Conservation (phyloP, 1,140 invertebrate species). For the Pemphigus obesinymphae region DNA sequence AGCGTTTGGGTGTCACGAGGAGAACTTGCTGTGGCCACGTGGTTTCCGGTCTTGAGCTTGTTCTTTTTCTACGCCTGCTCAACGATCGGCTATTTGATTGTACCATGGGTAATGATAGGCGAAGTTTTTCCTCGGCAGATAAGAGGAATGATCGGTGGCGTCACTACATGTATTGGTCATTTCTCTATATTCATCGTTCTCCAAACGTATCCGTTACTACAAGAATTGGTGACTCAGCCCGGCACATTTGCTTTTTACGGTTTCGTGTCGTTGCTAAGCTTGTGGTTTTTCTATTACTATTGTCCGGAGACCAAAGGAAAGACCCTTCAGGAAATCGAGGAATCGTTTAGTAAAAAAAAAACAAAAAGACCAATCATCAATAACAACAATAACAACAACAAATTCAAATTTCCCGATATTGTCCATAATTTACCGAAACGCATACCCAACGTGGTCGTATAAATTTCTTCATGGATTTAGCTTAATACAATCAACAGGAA, state of each 20-base stretch:
- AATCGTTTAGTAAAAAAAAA: conserved; percentile 60
- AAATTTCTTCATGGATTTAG: background rate
- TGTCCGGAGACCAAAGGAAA: conserved; percentile 78
- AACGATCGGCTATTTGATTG: conserved; percentile 63
- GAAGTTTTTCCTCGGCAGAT: conserved; percentile 64
- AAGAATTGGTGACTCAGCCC: conserved; percentile 54
- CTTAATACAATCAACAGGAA: background rate
- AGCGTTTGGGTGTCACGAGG: conserved; percentile 51
- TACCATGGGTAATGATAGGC: conserved; percentile 71
- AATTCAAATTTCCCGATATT: background rate
- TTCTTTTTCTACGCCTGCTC: conserved; percentile 61
- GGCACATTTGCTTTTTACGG: conserved; percentile 64
- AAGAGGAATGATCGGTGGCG: conserved; percentile 61
- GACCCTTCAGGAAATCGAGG: conserved; percentile 71
- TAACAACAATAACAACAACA: background rate
- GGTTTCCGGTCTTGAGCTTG: conserved; percentile 61
- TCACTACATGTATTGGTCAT: conserved; percentile 63
- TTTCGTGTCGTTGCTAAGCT: conserved; percentile 55
- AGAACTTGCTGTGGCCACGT: conserved; percentile 53
- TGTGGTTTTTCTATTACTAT: conserved; percentile 59
- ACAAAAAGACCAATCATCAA: conserved; percentile 47
- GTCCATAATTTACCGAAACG: background rate
- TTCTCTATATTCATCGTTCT: conserved; percentile 63
- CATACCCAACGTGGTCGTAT: background rate
- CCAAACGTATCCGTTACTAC: conserved; percentile 61